Base-by-base conservation (phyloP, 1,140 invertebrate genomes). In the Choristoneura fumiferana region DNA sequence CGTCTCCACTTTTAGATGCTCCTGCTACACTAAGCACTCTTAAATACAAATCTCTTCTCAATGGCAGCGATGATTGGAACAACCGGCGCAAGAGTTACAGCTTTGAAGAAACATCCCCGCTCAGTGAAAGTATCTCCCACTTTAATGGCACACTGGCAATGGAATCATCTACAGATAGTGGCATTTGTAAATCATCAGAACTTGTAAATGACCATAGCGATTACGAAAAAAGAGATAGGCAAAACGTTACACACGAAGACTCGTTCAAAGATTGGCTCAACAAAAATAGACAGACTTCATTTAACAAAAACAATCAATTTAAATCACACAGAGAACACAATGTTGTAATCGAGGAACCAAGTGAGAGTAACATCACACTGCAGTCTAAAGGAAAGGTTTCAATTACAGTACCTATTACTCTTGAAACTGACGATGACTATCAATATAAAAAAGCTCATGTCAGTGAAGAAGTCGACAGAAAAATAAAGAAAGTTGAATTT, bases 401-500 rank as follows among this genome's bases (percentile, higher is more conserved):
- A 22, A 89, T 89, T 65, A 91, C 86, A 57, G 80, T 91, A 61
- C 89, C 89, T 12, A 73, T 81, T 4, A 83, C 81, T 14, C 62
- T 82, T 38, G 76, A 81, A 73, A 60, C 57, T 49, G 76, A 82
- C 15, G 63, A 81, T 55, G 68, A 65, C 17, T 33, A 67, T 54
- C 62, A 73, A 49, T 36, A 71, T 37, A 72, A 63, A 40, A 65
- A 72, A 57, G 29, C 17, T 1, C 36, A 65, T 54, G 58, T 18
- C n/a, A 65, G 15, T 57, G 80, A 84, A 29, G 82, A 87, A 13
- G 71, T 56, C 54, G 86, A 90, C 22, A 85, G 89, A 63, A 92
- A 89, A 86, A 79, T 90, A 10, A 96, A 96, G 79, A 94, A 92
- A 84, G 95, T 96, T 0, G 95, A 94, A 69, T 96, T 96, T 80